Evolutionary conservation across 2,797 vertebrate species (phyloP).

Genomic region (Sphenopsis melanotis): DNA sequence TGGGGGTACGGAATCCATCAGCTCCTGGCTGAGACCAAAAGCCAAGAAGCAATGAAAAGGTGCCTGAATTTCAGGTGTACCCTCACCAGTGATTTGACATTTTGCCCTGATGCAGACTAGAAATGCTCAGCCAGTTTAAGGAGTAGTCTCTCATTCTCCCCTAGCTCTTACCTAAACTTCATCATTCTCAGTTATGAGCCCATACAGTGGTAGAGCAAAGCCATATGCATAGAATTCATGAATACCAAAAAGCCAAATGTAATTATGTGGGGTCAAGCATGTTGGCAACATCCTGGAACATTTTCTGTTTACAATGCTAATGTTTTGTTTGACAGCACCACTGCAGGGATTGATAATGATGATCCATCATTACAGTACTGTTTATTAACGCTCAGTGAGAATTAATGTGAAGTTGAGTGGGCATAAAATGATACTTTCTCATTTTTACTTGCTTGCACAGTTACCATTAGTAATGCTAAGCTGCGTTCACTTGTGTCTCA

Average conservation of each 20-base stretch:
- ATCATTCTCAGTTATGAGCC: background rate
- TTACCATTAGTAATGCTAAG: background rate
- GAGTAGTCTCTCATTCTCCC: background rate
- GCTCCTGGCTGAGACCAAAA: background rate
- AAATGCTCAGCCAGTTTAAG: background rate
- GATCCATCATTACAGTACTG: background rate
- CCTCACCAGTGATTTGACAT: background rate
- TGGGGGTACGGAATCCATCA: accelerated
- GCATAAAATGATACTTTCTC: background rate
- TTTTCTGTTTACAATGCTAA: background rate
- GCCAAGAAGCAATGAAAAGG: background rate
- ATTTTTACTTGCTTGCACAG: background rate
- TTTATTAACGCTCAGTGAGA: background rate
- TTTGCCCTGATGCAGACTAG: background rate
- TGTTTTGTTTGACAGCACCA: background rate
- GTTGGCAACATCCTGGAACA: background rate
- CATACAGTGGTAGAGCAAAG: background rate
- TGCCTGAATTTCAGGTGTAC: background rate
- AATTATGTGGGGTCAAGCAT: background rate
- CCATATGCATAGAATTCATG: background rate
- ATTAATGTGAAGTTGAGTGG: background rate
- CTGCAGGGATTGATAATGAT: background rate
- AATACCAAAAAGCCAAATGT: background rate
- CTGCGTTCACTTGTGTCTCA: background rate
- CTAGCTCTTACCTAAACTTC: background rate